Base-by-base conservation (phyloP, 2,888 invertebrate species). In the Cabera pusaria region DNA sequence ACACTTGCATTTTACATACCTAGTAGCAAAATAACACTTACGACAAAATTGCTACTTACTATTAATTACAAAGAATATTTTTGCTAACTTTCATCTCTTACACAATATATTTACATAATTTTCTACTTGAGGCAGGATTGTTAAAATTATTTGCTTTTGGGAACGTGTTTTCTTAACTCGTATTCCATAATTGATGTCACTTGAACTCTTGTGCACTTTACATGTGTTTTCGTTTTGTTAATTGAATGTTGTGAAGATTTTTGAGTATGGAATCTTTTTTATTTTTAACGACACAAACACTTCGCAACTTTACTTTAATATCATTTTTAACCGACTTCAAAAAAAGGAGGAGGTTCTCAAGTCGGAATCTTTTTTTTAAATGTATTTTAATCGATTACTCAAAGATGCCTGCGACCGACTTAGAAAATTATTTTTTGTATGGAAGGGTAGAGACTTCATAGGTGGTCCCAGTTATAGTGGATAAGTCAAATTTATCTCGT, bases 21-120 rank as follows among this genome's bases (percentile, higher is more conserved):
- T n/a, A 21, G 25, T 28, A 36, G 22, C 41, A 42, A 42, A 26
- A 31, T n/a, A n/a, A n/a, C n/a, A 31, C 31, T 31, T 26, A 32
- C 31, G 32, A 16, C 20, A 11, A 42, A 76, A 74, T 74, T 60
- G 61, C 57, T 65, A 65, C 73, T 72, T 72, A n/a, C n/a, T n/a
- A 75, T 76, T 84, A 80, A 80, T 80, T 77, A 74, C 65, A 71
- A 61, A 69, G 62, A 71, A 76, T 72, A 63, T 60, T 68, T 44
- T 69, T 66, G 64, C 65, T 68, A 58, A 78, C 83, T 86, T 84
- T 85, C 82, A 72, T 80, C 72, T 78, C 74, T 83, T 83, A 78
- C 72, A 80, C 78, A 81, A 82, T 65, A 67, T 59, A 70, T 74
- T 73, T 72, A 67, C 64, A 65, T 67, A 72, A 66, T 67, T 65